Conservation (phyloP, 2,113 vertebrate genomes). For the Clinocottus analis region DNA sequence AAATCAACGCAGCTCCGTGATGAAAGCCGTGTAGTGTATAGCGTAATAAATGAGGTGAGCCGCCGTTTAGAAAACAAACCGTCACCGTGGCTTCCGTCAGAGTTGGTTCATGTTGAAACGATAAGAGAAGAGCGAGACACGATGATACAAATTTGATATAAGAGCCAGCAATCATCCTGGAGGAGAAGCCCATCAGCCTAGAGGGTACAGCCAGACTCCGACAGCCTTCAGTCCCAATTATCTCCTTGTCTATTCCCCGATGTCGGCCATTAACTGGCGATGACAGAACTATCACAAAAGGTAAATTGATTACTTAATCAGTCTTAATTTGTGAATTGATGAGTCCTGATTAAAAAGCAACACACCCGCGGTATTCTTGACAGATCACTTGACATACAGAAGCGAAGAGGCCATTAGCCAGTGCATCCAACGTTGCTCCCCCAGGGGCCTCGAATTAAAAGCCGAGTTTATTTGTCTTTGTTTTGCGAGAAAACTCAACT, state of each 20-base stretch:
- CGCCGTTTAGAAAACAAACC: conserved; percentile 28
- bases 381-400: conserved; percentile 46
- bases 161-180: conserved; percentile 8
- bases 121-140: conserved; percentile 20
- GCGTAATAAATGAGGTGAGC: conserved; percentile 16
- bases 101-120: not conserved
- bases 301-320: conserved; percentile 68
- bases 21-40: conserved; percentile 23
- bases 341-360: conserved; percentile 53
- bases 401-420: conserved; percentile 30
- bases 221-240: conserved; percentile 33
- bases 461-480: not conserved
- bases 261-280: conserved; percentile 29
- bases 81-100: conserved; percentile 7
- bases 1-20: conserved; percentile 45
- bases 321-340: conserved; percentile 62
- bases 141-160: conserved; percentile 9
- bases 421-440: conserved; percentile 13
- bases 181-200: conserved; percentile 6
- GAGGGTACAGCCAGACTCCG: not conserved
- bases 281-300: conserved; percentile 52
- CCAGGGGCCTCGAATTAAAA: not conserved
- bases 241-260: conserved; percentile 44
- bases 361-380: conserved; percentile 38
- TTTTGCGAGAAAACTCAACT: not conserved